These are phyloP conservation scores for Melanocharis versteri DNA, from an alignment of 2,113 vertebrate species.

Conservation along the genomic window DNA sequence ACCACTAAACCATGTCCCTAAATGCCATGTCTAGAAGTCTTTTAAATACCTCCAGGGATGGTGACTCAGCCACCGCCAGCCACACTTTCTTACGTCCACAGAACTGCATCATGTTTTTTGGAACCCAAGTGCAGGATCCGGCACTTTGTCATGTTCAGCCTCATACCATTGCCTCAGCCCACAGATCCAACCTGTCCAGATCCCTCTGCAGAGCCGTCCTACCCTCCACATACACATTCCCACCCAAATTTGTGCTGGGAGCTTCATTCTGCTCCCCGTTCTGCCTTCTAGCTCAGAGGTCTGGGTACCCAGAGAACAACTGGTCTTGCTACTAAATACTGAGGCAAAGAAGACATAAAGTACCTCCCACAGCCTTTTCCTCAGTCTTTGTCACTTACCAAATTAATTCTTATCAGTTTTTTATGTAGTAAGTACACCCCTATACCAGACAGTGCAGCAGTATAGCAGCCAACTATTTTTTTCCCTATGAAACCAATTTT, in stretches of 20 bases:
- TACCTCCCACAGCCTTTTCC: neutral
- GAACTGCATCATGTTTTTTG: neutral
- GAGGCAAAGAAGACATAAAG: neutral
- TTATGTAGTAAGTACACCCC: neutral
- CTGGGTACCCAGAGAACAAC: neutral
- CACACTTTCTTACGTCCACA: neutral
- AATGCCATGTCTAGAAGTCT: neutral
- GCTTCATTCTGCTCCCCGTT: neutral
- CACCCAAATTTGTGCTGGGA: neutral
- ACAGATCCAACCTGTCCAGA: too few relatives aligned
- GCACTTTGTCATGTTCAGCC: neutral
- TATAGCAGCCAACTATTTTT: neutral
- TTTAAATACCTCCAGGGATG: neutral
- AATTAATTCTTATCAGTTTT: neutral
- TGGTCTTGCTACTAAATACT: neutral
- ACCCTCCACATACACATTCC: neutral
- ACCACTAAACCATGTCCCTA: neutral
- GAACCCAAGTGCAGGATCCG: neutral
- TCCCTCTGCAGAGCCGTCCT: neutral
- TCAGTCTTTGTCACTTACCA: neutral
- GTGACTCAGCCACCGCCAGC: neutral
- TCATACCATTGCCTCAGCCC: neutral
- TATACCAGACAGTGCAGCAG: neutral
- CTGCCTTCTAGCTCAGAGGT: neutral
- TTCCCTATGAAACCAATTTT: neutral